phyloP scores from a whole-genome alignment of 2,888 invertebrate genomes.

The Ormia ochracea region DNA sequence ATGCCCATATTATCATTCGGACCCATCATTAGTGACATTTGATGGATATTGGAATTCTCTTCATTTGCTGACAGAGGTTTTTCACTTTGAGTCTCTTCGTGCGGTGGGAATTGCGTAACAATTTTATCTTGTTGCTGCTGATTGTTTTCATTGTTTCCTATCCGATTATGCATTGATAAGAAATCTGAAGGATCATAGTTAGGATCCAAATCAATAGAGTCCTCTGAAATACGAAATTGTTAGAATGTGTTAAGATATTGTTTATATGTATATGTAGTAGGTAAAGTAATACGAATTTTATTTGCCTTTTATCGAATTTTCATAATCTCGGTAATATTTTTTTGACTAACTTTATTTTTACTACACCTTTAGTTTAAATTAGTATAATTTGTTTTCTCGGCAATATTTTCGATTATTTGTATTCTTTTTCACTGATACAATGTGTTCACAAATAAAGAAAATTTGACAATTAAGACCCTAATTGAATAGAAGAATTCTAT shows the following conservation, averaged over 20 bases:
- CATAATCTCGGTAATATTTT: too few species aligned
- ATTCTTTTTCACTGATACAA: too few species aligned
- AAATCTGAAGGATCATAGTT: conserved; percentile 93
- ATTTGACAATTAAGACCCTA: too few species aligned
- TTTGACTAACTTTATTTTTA: too few species aligned
- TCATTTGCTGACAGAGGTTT: conserved; percentile 64
- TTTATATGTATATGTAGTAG: too few species aligned
- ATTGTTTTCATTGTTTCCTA: conserved; percentile 63
- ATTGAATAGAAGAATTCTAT: too few species aligned
- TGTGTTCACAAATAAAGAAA: too few species aligned
- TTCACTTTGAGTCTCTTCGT: conserved; percentile 67
- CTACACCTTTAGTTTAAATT: too few species aligned
- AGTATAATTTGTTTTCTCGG: too few species aligned
- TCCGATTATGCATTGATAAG: conserved; percentile 79
- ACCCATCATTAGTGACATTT: conserved; percentile 69
- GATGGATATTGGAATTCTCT: conserved; percentile 55
- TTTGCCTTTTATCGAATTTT: too few species aligned
- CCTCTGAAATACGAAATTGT: conserved; percentile 77
- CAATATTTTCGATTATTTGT: too few species aligned
- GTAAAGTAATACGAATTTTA: too few species aligned
- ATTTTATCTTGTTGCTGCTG: conserved; percentile 39
- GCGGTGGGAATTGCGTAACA: conserved; percentile 68
- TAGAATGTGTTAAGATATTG: neutral
- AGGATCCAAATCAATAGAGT: conserved; percentile 86
- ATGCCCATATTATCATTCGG: conserved; percentile 80